Percentiles rank a stretch among this genome's conserved stretches.
phyloP scores from a whole-genome alignment of 2,888 invertebrate species.

The Candidula unifasciata region DNA sequence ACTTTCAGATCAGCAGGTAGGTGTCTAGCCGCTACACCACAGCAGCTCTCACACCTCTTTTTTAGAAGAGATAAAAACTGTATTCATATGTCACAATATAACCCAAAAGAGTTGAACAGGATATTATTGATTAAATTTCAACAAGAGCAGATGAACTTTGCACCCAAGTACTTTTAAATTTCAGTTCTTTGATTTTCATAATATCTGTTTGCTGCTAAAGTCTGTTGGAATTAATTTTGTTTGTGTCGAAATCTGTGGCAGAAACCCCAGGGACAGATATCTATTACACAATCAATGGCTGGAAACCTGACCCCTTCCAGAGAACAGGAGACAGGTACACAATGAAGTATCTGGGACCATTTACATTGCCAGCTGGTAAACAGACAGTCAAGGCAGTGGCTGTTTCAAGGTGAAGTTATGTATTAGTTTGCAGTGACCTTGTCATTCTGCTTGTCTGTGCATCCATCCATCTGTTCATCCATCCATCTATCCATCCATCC shows the following conservation, averaged over 20 bases:
- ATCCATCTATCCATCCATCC: no score
- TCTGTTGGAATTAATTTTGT: background rate
- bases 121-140: no score
- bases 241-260: constrained; percentile 50
- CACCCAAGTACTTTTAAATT: background rate
- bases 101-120: no score
- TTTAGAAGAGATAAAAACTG: no score
- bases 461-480: no score
- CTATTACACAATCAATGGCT: constrained; percentile 78
- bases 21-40: no score
- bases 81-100: no score
- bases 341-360: constrained; percentile 75
- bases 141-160: background rate
- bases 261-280: constrained; percentile 75
- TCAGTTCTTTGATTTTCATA: background rate
- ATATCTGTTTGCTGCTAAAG: background rate
- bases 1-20: no score
- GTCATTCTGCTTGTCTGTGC: no score
- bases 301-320: constrained; percentile 78
- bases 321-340: constrained; percentile 73
- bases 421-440: background rate
- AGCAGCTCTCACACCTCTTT: no score
- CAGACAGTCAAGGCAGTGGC: constrained; percentile 77
- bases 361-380: constrained; percentile 76
- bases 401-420: constrained; percentile 69